Evolutionary conservation across 35 echinoderm and acorn worm genomes (phyloP).

Genomic region (Lytechinus variegatus): DNA sequence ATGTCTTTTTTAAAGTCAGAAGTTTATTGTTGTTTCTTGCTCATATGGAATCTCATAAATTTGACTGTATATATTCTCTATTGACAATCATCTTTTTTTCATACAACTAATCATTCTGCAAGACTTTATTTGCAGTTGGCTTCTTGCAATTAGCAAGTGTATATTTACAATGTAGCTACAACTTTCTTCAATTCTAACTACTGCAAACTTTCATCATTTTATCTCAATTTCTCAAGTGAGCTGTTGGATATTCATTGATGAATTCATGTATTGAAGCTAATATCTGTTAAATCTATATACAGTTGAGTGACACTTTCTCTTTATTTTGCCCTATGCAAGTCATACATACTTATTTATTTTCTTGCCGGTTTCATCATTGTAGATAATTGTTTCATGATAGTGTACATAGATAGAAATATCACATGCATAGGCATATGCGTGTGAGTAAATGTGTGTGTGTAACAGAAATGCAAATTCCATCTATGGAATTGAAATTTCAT

Average conservation of each 20-base stretch:
- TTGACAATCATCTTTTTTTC: not conserved
- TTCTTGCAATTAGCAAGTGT: not conserved
- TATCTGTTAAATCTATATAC: not conserved
- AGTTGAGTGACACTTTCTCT: not conserved
- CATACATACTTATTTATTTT: not conserved
- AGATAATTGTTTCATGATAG: not conserved
- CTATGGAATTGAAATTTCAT: not conserved
- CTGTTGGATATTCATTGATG: not conserved
- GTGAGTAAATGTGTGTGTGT: not conserved
- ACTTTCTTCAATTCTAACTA: not conserved
- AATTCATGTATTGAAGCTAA: not conserved
- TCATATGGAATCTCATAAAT: not conserved
- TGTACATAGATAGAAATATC: not conserved
- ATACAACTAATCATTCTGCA: too few species aligned
- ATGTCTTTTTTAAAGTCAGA: not conserved
- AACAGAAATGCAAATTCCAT: not conserved
- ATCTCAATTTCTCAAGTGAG: not conserved
- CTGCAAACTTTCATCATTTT: not conserved
- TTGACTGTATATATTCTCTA: not conserved
- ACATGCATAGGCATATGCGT: not conserved
- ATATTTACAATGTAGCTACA: not conserved
- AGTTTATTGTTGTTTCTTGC: not conserved
- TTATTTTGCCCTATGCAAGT: not conserved
- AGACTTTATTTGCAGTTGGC: not conserved
- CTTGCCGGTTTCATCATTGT: not conserved